Evolutionary conservation across 2,888 invertebrate species (phyloP), one percentile per base, ranked within the genome.

Genomic region (Achlya flavicornis): DNA sequence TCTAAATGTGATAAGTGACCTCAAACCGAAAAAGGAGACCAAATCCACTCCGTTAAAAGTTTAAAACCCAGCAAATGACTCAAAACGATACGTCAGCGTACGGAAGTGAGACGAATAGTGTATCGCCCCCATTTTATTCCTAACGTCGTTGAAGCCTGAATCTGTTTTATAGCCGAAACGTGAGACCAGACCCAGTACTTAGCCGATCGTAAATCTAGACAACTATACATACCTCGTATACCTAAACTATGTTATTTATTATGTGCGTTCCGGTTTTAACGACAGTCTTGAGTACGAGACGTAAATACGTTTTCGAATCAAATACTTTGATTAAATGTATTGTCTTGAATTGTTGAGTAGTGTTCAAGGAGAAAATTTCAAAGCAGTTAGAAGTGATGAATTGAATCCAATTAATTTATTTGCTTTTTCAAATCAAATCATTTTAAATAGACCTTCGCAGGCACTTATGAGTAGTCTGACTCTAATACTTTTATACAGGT

Each of bases 151-250:
- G 73, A 79, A 83, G 80, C 78, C 75, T 81, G 84, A 89, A 87
- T 87, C 90, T 87, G 86, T 87, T 92, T 92, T 92, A 92, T 89
- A 84, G 87, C 73, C 63, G 72, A 73, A 80, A 92, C 92, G 92
- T 92, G 92, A 82, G 85, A 79, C 86, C 77, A 75, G 79, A 77
- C 73, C 75, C 73, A 74, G 78, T 83, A 83, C 83, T 84, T 88
- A 88, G 84, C 72, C 74, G 81, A 70, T 86, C 87, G 88, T 88
- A 88, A 88, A 88, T 87, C 85, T 85, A 69, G 63, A 68, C 72
- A 73, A 71, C 74, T 81, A 77, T 78, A 74, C 46, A 46, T 46
- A 46, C 46, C n/a, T n/a, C 73, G 71, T 65, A 69, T 38, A 32
- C 57, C 53, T 57, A 57, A 57, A 57, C 57, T 57, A 57, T 19